These are phyloP conservation scores for Chiloscyllium plagiosum DNA, from an alignment of 2,113 vertebrate species.

Conservation along the genomic window DNA sequence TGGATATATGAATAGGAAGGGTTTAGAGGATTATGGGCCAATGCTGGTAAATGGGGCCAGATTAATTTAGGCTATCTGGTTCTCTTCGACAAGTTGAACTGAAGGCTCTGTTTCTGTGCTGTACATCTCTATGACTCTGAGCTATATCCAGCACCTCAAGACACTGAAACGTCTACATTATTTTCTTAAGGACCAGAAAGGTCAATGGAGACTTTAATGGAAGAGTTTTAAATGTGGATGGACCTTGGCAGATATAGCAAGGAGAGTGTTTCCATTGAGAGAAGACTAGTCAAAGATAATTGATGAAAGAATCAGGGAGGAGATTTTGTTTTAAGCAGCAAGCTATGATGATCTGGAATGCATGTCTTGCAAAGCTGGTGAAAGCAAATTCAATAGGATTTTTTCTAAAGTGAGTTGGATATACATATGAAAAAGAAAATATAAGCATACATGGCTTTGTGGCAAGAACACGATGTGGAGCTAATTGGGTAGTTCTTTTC, in stretches of 20 bases:
- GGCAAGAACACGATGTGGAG: not conserved
- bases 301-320: not conserved
- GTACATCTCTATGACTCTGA: too few relatives aligned
- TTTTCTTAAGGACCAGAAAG: not conserved
- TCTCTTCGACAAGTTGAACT: too few relatives aligned
- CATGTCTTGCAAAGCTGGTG: not conserved
- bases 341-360: not conserved
- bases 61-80: too few relatives aligned
- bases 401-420: not conserved
- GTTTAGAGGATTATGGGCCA: too few relatives aligned
- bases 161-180: not conserved
- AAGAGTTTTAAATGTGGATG: not conserved
- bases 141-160: not conserved
- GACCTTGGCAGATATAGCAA: not conserved
- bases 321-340: not conserved
- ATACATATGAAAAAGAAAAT: too few relatives aligned
- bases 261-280: not conserved
- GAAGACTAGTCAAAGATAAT: not conserved
- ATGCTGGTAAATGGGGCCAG: too few relatives aligned
- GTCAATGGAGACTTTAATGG: not conserved
- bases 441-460: too few relatives aligned
- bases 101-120: too few relatives aligned
- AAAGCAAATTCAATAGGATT: not conserved
- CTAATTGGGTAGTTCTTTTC: not conserved
- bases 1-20: too few relatives aligned